Evolutionary conservation across 2,888 invertebrate genomes (phyloP).

Genomic region (Ptychoptera contaminata): DNA sequence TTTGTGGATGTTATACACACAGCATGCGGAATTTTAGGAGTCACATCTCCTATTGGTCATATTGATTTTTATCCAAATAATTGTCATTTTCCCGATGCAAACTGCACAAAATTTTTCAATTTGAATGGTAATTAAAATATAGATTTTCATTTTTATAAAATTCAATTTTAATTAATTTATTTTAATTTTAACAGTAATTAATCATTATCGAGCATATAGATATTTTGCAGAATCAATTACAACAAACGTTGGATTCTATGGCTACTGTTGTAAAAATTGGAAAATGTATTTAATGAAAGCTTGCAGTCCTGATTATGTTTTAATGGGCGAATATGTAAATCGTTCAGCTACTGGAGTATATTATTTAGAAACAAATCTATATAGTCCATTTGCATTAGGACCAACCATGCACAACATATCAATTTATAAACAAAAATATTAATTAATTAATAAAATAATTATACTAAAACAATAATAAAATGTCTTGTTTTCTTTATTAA

Average conservation of each 20-base stretch:
- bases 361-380: neutral
- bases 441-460: too few relatives aligned
- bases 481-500: too few relatives aligned
- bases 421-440: too few relatives aligned
- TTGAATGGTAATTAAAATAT: neutral
- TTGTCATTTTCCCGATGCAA: neutral
- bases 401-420: too few relatives aligned
- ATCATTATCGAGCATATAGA: neutral
- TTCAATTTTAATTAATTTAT: neutral
- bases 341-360: neutral
- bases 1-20: slow-evolving; percentile 66
- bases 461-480: too few relatives aligned
- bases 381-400: slow-evolving; percentile 17
- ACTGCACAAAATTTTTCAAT: neutral
- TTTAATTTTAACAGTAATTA: neutral
- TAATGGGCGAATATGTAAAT: neutral
- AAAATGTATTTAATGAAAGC: slow-evolving; percentile 11
- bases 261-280: neutral
- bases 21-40: slow-evolving; percentile 47
- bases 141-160: neutral
- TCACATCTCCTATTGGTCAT: slow-evolving; percentile 20
- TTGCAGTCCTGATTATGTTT: slow-evolving; percentile 13
- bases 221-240: slow-evolving; percentile 2
- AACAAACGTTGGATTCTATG: neutral
- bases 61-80: slow-evolving; percentile 4